Conservation (phyloP, 2,888 invertebrate genomes). For the Chloroclystis v-ata region DNA sequence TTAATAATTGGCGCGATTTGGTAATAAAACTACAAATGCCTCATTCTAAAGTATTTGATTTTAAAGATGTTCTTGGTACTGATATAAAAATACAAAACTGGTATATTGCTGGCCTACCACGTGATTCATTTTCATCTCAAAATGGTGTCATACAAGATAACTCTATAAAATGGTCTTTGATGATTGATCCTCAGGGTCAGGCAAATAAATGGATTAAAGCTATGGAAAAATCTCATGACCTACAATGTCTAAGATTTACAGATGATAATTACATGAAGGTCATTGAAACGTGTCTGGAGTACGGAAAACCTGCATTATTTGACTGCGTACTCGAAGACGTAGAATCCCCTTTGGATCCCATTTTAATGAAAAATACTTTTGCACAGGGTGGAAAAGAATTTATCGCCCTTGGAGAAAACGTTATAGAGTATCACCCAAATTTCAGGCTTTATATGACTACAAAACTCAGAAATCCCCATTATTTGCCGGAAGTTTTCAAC, state of each 20-base stretch:
- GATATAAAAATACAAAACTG: conserved; percentile 92
- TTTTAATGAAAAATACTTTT: conserved; percentile 85
- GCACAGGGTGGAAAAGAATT: conserved; percentile 85
- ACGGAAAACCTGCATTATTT: conserved; percentile 86
- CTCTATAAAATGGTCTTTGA: conserved; percentile 86
- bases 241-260: conserved; percentile 85
- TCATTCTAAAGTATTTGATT: conserved; percentile 84
- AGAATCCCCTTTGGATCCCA: conserved; percentile 87
- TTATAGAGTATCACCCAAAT: conserved; percentile 85
- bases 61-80: conserved; percentile 86
- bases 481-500: conserved; percentile 89
- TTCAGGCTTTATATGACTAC: conserved; percentile 90
- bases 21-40: conserved; percentile 85
- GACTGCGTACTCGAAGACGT: conserved; percentile 88
- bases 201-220: conserved; percentile 92
- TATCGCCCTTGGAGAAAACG: conserved; percentile 87
- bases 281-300: conserved; percentile 85
- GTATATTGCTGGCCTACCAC: conserved; percentile 88
- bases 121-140: conserved; percentile 89
- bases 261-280: conserved; percentile 86
- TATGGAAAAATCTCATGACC: conserved; percentile 85
- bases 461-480: conserved; percentile 90
- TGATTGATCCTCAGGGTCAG: conserved; percentile 91
- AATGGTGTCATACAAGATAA: conserved; percentile 91
- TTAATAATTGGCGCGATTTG: conserved; percentile 85